Percentiles rank a stretch among this genome's conserved stretches.
These are phyloP conservation scores for Pygocentrus nattereri DNA, from an alignment of 2,797 vertebrate genomes.

Conservation along the genomic window DNA sequence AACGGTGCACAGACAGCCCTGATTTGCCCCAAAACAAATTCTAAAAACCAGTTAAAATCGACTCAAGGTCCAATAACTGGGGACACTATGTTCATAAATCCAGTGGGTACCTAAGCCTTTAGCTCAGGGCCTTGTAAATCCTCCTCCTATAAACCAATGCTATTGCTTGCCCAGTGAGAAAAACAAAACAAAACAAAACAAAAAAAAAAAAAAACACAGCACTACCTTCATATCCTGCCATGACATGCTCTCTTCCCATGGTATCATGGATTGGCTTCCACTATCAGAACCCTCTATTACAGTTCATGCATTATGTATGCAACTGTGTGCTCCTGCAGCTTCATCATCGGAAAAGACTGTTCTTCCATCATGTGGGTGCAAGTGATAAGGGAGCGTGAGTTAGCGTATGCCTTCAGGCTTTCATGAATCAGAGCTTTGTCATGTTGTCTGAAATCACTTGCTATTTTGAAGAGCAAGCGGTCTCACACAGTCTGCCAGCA, in stretches of 20 bases:
- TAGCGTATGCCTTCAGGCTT: not conserved
- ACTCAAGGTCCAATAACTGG: not conserved
- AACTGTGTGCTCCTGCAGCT: not conserved
- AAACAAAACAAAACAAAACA: no score
- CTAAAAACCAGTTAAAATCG: not conserved
- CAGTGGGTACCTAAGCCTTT: slow-evolving; percentile 20
- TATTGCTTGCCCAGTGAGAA: slow-evolving; percentile 37
- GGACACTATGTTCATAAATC: slow-evolving; percentile 28
- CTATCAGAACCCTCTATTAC: slow-evolving; percentile 26
- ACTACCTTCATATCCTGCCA: slow-evolving; percentile 44
- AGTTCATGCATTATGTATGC: slow-evolving; percentile 28
- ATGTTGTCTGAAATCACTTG: not conserved
- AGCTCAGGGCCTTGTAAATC: slow-evolving; percentile 7
- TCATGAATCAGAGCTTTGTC: slow-evolving; percentile 11
- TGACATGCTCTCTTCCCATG: slow-evolving; percentile 25
- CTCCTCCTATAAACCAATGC: slow-evolving; percentile 33
- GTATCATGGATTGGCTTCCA: slow-evolving; percentile 17
- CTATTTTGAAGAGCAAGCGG: not conserved
- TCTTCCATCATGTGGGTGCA: not conserved
- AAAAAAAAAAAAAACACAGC: no score
- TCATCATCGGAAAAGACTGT: not conserved
- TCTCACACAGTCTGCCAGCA: not conserved
- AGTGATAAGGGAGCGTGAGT: slow-evolving; percentile 1
- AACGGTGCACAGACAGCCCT: not conserved
- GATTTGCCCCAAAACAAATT: not conserved